Evolutionary conservation across 2,888 invertebrate genomes (phyloP), one percentile per base, ranked within the genome.

Genomic region (Hedychridium roseum): DNA sequence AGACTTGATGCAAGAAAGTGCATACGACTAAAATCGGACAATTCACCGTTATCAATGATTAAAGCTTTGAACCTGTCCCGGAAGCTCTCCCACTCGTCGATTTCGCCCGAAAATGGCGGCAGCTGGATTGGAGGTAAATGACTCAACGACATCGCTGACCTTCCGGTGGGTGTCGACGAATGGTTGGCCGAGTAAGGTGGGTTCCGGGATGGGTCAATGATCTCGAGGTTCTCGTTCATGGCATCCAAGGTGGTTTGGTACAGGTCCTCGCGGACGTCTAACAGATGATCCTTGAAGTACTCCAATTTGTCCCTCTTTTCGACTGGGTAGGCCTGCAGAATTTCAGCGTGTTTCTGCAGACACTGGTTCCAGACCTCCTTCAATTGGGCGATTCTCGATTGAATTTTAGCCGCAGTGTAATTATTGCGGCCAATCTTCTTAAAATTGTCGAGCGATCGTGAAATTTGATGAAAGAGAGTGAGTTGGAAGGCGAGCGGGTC

Each of bases 381-480:
- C 2, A 36, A 6, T 0, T 3, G 6, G 12, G 21, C 5, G 2
- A 36, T 11, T 11, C 23, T 11, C 2, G 36, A 21, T 7, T 21
- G 36, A 1, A 36, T 21, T 5, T 21, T 36, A 1, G 23, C 36
- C 5, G 7, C 36, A 1, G 14, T 36, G 5, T 36, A 36, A 14
- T 36, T 36, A 5, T 21, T 21, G 2, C 14, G n/a, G 2, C 36
- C 36, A 11, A 36, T n/a, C 12, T 36, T 36, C n/a, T 36, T 23
- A 12, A 36, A 36, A 21, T 36, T 36, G 12, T 21, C 23, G n/a
- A n/a, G n/a, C n/a, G n/a, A n/a, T n/a, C n/a, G n/a, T n/a, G n/a
- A n/a, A n/a, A n/a, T n/a, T n/a, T n/a, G n/a, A n/a, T n/a, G n/a
- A n/a, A n/a, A n/a, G n/a, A n/a, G n/a, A n/a, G n/a, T n/a, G n/a